Evolutionary conservation across 2,113 vertebrate genomes (phyloP), one percentile per base, ranked within the genome.

Genomic region (Charadrius vociferus): DNA sequence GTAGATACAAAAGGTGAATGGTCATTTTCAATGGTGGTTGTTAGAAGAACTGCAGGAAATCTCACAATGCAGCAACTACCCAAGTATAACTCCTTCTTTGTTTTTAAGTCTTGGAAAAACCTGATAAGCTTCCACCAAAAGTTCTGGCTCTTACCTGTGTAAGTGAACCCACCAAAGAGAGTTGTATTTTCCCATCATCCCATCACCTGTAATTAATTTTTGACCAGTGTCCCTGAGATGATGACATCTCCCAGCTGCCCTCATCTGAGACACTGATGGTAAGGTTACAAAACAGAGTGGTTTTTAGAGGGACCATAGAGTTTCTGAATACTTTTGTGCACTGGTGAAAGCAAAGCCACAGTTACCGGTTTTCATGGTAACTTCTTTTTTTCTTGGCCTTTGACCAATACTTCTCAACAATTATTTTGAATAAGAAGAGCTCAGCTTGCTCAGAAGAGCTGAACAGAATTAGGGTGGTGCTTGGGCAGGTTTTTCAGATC

Each of bases 1-100:
- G 19, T 3, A n/a, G 8, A 72, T 26, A 56, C 0, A 45, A 74
- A 66, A 82, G 1, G 0, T 7, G n/a, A 73, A 43, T 12, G 4
- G 11, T 43, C 21, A 50, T 53, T 66, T 79, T 58, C 6, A 3
- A 6, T 53, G 16, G 36, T 37, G 61, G 12, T 20, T 61, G 21
- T 27, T 58, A 66, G 8, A 56, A 47, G 21, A 55, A 34, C 24
- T 71, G 9, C 6, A 52, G 24, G 24, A 55, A 72, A 68, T 59
- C 29, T 88, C 39, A 52, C 34, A n/a, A 5, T 10, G 14, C 18
- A 67, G 23, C 32, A 56, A 5, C 23, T 86, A 24, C 12, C 4
- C 13, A 80, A 72, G 9, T 15, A 36, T n/a, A 47, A 30, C 11
- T 12, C 15, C 21, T 63, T 34, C 5, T 56, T 77, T 61, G 50